Conservation (phyloP, 2,113 vertebrate species). For the Bufo gargarizans region DNA sequence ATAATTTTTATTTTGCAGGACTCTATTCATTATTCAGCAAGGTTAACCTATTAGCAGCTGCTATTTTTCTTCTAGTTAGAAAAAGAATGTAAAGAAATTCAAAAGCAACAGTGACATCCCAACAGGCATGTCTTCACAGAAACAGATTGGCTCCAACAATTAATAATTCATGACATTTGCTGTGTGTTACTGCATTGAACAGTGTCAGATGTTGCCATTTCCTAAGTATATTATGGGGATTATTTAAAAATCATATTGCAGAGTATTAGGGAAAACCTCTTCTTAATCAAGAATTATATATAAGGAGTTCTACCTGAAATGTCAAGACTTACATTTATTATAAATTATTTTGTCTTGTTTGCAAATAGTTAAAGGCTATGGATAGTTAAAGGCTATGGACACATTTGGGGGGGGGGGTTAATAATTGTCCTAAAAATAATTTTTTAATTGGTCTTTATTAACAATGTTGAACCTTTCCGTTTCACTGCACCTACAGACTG, state of each 20-base stretch:
- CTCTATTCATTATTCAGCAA: conserved; percentile 23
- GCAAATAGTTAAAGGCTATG: neutral
- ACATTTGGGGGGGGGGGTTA: no score
- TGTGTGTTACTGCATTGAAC: conserved; percentile 39
- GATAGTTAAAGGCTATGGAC: neutral
- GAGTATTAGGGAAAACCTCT: neutral
- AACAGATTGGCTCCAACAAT: conserved; percentile 45
- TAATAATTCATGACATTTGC: conserved; percentile 53
- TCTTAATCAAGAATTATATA: conserved; percentile 11
- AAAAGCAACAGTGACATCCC: conserved; percentile 41
- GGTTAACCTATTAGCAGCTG: conserved; percentile 35
- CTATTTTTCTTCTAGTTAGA: conserved; percentile 9
- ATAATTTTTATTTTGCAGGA: conserved; percentile 20
- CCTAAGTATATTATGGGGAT: neutral
- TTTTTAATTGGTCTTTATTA: no score
- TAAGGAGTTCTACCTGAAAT: neutral
- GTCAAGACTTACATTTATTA: neutral
- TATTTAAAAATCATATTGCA: conserved; percentile 17
- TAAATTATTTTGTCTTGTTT: neutral
- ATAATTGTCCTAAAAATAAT: no score
- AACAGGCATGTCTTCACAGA: conserved; percentile 25
- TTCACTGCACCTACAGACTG: no score
- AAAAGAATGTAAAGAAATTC: conserved; percentile 21
- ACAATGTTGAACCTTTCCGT: no score
- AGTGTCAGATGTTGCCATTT: conserved; percentile 19